Evolutionary conservation across 2,888 invertebrate genomes (phyloP).

Genomic region (Drosophila multiciliata): DNA sequence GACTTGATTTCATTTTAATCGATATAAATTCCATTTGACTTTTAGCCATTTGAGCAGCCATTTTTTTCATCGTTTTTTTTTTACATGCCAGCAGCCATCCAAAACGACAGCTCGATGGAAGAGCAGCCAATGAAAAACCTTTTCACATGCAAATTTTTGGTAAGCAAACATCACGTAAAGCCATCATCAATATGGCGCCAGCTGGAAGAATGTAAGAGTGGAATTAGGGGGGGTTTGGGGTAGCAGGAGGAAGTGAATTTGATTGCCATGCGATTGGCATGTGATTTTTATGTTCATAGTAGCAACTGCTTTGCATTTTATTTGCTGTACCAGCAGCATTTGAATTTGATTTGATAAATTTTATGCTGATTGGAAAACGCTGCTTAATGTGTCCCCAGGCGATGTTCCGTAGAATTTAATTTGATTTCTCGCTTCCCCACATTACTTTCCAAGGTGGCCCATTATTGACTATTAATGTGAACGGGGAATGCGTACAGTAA

Average conservation of each 20-base stretch:
- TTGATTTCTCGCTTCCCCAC: conserved; percentile 44
- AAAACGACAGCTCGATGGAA: conserved; percentile 51
- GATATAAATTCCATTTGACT: conserved; percentile 64
- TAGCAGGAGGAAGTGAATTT: conserved; percentile 24
- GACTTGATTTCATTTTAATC: conserved; percentile 78
- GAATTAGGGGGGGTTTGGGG: not conserved
- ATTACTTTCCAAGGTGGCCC: conserved; percentile 77
- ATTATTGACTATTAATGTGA: conserved; percentile 75
- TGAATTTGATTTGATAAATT: conserved; percentile 80
- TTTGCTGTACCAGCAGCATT: conserved; percentile 53
- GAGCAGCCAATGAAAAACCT: conserved; percentile 54
- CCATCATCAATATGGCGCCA: conserved; percentile 64
- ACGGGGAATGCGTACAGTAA: conserved; percentile 66
- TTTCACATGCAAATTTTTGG: conserved; percentile 74
- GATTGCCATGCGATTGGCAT: conserved; percentile 71
- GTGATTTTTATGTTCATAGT: conserved; percentile 63
- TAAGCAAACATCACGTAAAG: conserved; percentile 67
- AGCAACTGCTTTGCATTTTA: conserved; percentile 64
- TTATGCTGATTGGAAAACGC: conserved; percentile 79
- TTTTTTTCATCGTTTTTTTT: conserved; percentile 13
- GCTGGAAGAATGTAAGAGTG: not conserved
- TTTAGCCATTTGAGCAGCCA: conserved; percentile 36
- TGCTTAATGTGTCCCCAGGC: conserved; percentile 76
- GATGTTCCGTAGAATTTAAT: conserved; percentile 40
- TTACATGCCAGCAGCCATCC: conserved; percentile 16